Base-by-base conservation (phyloP, 2,113 vertebrate species). In the Ivindomyrus marchei region DNA sequence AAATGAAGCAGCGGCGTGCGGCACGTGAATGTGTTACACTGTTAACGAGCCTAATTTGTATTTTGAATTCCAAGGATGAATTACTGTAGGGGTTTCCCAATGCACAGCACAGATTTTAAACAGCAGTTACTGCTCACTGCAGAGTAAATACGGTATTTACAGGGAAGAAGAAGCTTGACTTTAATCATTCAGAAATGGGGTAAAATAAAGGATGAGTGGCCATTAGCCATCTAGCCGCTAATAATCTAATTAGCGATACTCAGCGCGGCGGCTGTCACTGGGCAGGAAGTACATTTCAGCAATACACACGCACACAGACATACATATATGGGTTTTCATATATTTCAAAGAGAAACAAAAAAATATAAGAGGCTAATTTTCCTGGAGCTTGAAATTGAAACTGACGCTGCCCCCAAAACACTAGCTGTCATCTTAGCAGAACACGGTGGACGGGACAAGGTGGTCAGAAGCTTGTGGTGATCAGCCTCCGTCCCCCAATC, bases 21-120 rank as follows among this genome's bases (percentile, higher is more conserved):
- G 90, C 90, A 93, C 92, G 92, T 92, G 91, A 93, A 93, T 91
- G 92, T 91, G 92, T 93, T 92, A 91, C 92, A 89, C 93, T 93
- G 91, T 91, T 93, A 93, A 93, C 89, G 90, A 94, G 93, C 88
- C 92, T 93, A 92, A 93, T 94, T 93, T 93, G 92, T 93, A 92
- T 93, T 94, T 94, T 92, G 92, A 93, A 88, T 93, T 93, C 91
- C 92, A 80, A 93, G 89, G 91, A 94, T 92, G 91, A 92, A 92
- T 93, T 93, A 92, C 90, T 89, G 91, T 90, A 91, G 91, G 85
- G 89, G 42, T 88, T 92, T 90, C 90, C 93, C 93, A 91, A 91
- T 92, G 90, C 92, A 93, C 93, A 90, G 86, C 91, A 90, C 90
- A 91, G 89, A 93, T 93, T 89, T 91, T 87, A 93, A 91, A 88